Base-by-base conservation (phyloP, 2,797 vertebrate genomes). In the Stomatorhinus walkeri region DNA sequence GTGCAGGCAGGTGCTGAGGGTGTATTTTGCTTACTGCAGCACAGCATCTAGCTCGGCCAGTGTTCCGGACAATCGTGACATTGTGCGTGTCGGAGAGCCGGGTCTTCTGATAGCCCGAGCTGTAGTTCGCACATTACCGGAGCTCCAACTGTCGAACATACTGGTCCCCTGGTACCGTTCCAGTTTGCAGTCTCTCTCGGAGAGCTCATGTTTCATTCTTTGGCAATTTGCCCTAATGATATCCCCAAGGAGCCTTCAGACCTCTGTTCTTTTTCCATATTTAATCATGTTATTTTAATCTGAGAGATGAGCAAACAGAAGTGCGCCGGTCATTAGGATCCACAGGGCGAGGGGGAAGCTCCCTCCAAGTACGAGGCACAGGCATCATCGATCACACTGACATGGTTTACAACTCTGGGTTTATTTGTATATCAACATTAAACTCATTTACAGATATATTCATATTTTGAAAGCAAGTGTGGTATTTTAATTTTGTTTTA, bases 201-300 rank as follows among this genome's bases (percentile, higher is more conserved):
- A 96, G 96, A 97, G 96, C 97, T 98, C 97, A 97, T 98, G 98
- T 98, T 98, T 98, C 98, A 97, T 97, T 98, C 97, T 97, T 97
- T 98, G 98, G 98, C 98, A 98, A 97, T 98, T 97, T 98, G 97
- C 97, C 98, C 97, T 98, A 98, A 99, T 97, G 97, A 98, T 97
- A 96, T 98, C 98, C 98, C 98, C 90, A 93, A 95, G 97, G 98
- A 98, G 96, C 96, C 96, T 96, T 97, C 97, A 96, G 96, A 95
- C 96, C 95, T 95, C 95, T 96, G 95, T 96, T 96, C 95, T 96
- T 96, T 97, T 96, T 97, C 97, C 97, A 97, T 97, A 97, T 97
- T 97, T 98, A 98, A 97, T 98, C 96, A 92, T 96, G 96, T 96
- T 96, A 95, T 96, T 96, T 97, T 96, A 97, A 98, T 98, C 97